Evolutionary conservation across 2,797 vertebrate genomes (phyloP), one percentile per base, ranked within the genome.

Genomic region (Centroberyx gerrardi): DNA sequence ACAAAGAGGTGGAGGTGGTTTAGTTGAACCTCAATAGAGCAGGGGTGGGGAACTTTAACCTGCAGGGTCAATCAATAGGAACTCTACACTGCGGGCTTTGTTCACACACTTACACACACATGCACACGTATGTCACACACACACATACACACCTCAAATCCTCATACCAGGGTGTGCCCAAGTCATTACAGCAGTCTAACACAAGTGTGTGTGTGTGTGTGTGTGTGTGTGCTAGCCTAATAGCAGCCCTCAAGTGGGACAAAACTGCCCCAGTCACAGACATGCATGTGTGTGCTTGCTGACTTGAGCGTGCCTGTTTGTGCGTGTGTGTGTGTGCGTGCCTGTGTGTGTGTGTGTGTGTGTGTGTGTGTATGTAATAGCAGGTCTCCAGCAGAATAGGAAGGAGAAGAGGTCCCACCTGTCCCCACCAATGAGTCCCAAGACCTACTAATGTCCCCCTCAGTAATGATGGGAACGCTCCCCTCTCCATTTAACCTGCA

Each of bases 31-130:
- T 33, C 74, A 70, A 53, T 67, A 81, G 80, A 74, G 68, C 59
- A 44, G 74, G 22, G 80, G 81, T 72, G 74, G 84, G 78, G 87
- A 86, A 68, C 88, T 92, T 87, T 90, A 92, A 93, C 91, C 88
- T 78, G 53, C 22, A 59, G 71, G 83, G 85, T 93, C 83, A 89
- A 76, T 90, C 78, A 88, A 81, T 55, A 70, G 78, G 72, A 86
- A 82, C 64, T 63, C 68, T 70, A 92, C 87, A 92, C 85, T 83
- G 68, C 78, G 64, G 36, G 80, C 87, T 90, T 93, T 93, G 91
- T 91, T 90, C 87, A 87, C 65, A 72, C 72, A 66, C 58, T 9
- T 63, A 46, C 8, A 80, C 51, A 44, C 28, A 49, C 17, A 14
- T 46, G 54, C 52, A 48, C 40, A 53, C 40, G 62, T 22, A 22